A percentile compares a stretch with the other conserved stretches of the same genome.
Evolutionary conservation across 2,888 invertebrate species (phyloP).

Genomic region (Torymus texanus): DNA sequence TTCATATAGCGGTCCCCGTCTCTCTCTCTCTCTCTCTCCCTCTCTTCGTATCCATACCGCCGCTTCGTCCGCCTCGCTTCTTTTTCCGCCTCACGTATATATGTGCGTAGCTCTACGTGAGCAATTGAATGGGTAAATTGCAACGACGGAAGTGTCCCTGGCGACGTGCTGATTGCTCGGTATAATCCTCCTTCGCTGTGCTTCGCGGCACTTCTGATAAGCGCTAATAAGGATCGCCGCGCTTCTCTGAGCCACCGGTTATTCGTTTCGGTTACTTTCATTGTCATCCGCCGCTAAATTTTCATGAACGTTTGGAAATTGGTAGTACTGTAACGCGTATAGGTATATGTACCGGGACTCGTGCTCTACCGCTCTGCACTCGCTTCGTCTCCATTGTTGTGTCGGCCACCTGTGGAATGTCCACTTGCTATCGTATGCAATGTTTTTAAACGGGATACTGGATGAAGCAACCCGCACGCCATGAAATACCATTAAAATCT

Average conservation of each 20-base stretch:
- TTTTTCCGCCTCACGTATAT: background rate
- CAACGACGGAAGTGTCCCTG: conserved; percentile 44
- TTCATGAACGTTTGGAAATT: conserved; percentile 15
- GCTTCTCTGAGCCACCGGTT: background rate
- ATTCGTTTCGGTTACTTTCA: conserved; percentile 10
- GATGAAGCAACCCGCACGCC: no score
- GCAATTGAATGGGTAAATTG: background rate
- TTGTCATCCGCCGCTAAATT: background rate
- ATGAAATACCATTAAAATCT: no score
- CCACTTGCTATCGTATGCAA: no score
- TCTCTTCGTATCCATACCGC: background rate
- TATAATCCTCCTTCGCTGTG: conserved; percentile 34
- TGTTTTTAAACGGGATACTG: no score
- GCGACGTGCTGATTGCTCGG: conserved; percentile 45
- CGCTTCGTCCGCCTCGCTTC: background rate
- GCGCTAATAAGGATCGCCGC: conserved; percentile 39
- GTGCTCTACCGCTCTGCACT: conserved; percentile 13
- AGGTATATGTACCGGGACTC: background rate
- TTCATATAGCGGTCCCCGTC: conserved; percentile 53
- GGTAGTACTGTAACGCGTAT: conserved; percentile 13
- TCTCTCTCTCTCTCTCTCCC: background rate
- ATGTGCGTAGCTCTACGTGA: no score
- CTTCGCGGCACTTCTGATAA: conserved; percentile 42
- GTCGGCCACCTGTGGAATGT: no score
- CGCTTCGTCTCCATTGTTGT: background rate